A percentile compares a stretch with the other conserved stretches of the same genome.
These are phyloP conservation scores for Lithophane socia DNA, from an alignment of 2,888 invertebrate genomes.

Conservation along the genomic window DNA sequence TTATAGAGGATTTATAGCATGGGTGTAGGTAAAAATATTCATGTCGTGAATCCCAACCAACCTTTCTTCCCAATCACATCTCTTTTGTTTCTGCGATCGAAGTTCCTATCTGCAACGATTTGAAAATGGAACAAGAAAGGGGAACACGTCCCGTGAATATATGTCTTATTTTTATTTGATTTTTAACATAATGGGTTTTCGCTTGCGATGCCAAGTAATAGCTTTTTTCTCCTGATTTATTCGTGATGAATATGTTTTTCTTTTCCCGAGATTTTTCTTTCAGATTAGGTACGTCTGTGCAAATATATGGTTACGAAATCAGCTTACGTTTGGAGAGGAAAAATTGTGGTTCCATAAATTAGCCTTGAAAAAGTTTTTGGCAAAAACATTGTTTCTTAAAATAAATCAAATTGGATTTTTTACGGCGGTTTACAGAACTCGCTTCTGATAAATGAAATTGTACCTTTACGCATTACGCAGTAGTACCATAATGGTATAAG, in stretches of 20 bases:
- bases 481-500: too few relatives aligned
- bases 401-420: constrained; percentile 25
- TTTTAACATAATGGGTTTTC: constrained; percentile 60
- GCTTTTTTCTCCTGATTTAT: constrained; percentile 58
- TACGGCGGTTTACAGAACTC: background rate
- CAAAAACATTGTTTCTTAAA: constrained; percentile 27
- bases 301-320: constrained; percentile 52
- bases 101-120: constrained; percentile 36
- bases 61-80: background rate
- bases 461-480: background rate
- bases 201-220: constrained; percentile 48
- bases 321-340: constrained; percentile 27
- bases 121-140: constrained; percentile 48
- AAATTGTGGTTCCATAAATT: constrained; percentile 37
- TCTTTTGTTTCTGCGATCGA: constrained; percentile 28
- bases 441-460: constrained; percentile 25
- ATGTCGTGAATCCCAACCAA: constrained; percentile 19
- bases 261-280: constrained; percentile 47
- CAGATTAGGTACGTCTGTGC: constrained; percentile 38
- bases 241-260: constrained; percentile 45
- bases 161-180: constrained; percentile 55
- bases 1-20: too few relatives aligned
- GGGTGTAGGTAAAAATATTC: constrained; percentile 12
- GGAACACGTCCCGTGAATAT: constrained; percentile 38
- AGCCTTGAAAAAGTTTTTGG: constrained; percentile 8